Base-by-base conservation (phyloP, 2,113 vertebrate genomes). In the Gymnocephalus cernua region DNA sequence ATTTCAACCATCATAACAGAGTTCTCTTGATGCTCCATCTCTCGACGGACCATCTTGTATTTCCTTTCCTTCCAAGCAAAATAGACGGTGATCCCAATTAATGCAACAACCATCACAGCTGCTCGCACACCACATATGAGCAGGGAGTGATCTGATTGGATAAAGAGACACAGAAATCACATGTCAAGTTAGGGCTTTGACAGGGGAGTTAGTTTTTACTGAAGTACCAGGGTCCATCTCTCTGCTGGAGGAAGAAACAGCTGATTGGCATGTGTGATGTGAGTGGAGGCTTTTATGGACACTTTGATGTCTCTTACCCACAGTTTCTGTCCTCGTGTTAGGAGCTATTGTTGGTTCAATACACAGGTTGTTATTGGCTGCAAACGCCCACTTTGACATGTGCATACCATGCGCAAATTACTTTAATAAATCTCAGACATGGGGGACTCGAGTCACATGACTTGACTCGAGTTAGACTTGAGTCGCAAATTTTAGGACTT, bases 61-160 rank as follows among this genome's bases (percentile, higher is more conserved):
- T 72, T 79, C 14, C 38, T 73, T 11, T 65, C 73, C 51, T 65
- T 80, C 50, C 61, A 80, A 21, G 21, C 27, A 64, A 72, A 58
- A 23, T 50, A 80, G 21, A 50, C 13, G 13, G 3, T 1, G 13
- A 65, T 73, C 41, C 59, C 68, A 19, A 25, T 47, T 48, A 65
- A n/a, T 9, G 23, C 6, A 16, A 73, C 1, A 50, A 58, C 54
- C 10, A 16, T 41, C 14, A 73, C 69, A 0, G 62, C 72, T 27
- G 57, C 57, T 56, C 44, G 8, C 69, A 65, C 54, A 27, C 48
- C 25, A 48, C 21, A 57, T 41, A 58, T 58, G 13, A 72, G 29
- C 38, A 56, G n/a, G 27, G 58, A 32, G 13, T 1, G 15, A 56
- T 71, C 77, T 79, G 77, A 44, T 63, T n/a, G 47, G 21, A 19